Percentiles rank a stretch among this genome's conserved stretches.
Evolutionary conservation across 1,140 invertebrate species (phyloP).

Genomic region (Calliphora vicina): DNA sequence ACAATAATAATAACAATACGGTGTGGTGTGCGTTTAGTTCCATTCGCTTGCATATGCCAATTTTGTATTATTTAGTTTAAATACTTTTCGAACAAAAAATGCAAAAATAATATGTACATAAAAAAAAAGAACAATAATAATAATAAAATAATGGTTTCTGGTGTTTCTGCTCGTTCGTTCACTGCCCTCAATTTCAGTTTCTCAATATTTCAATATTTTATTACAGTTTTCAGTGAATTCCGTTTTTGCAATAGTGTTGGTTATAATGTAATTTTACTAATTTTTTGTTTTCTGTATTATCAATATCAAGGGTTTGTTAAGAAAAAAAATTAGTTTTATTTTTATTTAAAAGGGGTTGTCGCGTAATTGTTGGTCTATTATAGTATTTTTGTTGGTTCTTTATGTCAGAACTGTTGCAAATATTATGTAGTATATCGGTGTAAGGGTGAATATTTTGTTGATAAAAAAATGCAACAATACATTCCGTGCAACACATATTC

Average conservation of each 20-base stretch:
- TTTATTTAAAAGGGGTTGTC: not conserved
- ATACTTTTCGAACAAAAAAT: not conserved
- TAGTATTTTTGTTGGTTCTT: not conserved
- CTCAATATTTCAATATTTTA: not conserved
- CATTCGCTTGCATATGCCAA: conserved; percentile 15
- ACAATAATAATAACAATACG: not conserved
- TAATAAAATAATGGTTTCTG: no score
- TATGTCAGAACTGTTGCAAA: not conserved
- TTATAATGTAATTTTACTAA: not conserved
- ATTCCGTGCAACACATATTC: not conserved
- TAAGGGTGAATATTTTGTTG: not conserved
- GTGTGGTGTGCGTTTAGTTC: not conserved
- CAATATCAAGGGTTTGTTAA: not conserved
- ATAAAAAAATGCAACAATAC: not conserved
- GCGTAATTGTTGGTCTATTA: not conserved
- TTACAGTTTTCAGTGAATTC: not conserved
- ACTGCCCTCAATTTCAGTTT: not conserved
- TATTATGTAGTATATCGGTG: not conserved
- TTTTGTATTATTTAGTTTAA: not conserved
- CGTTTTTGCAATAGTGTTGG: not conserved
- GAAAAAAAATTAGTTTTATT: no score
- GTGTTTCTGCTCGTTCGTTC: not conserved
- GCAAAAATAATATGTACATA: no score
- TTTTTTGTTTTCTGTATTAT: not conserved
- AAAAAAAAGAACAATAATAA: no score